Evolutionary conservation across 1,140 invertebrate species (phyloP).

Genomic region (Zaprionus davidi): DNA sequence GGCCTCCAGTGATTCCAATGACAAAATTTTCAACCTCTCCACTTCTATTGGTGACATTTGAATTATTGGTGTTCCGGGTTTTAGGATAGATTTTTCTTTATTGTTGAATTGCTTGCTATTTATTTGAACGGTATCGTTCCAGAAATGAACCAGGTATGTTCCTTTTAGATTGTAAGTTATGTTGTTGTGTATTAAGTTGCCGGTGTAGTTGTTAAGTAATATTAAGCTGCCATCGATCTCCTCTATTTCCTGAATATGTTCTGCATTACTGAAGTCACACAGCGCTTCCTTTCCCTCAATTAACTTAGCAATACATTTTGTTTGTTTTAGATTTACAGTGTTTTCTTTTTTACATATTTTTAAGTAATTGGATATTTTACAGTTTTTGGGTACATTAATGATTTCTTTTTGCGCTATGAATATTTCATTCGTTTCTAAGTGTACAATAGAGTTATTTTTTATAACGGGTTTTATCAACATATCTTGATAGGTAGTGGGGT

Average conservation of each 20-base stretch:
- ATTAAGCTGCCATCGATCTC: not conserved
- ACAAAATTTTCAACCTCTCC: not conserved
- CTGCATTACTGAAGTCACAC: no score
- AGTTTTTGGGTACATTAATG: constrained; percentile 5
- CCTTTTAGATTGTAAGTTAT: not conserved
- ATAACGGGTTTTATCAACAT: constrained; percentile 2
- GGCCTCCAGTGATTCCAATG: not conserved
- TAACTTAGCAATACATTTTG: no score
- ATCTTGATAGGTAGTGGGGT: constrained; percentile 8
- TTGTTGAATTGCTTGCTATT: no score
- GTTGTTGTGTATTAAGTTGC: not conserved
- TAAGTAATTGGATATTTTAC: not conserved
- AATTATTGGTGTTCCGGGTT: not conserved
- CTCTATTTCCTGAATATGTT: no score
- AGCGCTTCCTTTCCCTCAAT: no score
- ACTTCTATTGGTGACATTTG: not conserved
- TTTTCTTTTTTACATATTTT: no score
- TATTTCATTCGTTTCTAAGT: constrained; percentile 4
- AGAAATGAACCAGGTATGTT: no score
- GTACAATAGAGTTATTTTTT: not conserved
- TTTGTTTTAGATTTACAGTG: no score
- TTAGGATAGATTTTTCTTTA: no score
- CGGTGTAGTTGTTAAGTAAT: not conserved
- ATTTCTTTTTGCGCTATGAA: not conserved
- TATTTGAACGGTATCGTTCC: no score